Base-by-base conservation (phyloP, 2,797 vertebrate genomes). In the Chelonia mydas region DNA sequence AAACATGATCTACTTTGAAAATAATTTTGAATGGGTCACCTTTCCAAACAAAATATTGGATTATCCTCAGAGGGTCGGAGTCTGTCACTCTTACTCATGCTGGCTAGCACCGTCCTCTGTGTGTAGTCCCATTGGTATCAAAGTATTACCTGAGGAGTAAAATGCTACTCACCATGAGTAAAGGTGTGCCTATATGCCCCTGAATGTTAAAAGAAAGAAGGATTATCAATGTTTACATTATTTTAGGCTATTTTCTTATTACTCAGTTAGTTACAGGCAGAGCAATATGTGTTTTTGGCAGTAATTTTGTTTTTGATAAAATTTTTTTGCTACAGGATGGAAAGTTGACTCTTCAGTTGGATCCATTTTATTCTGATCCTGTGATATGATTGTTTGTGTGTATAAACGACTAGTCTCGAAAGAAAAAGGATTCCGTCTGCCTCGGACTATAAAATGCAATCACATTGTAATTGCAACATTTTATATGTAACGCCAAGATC, bases 111-210 rank as follows among this genome's bases (percentile, higher is more conserved):
- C 41, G 76, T 28, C 6, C 12, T 76, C 74, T 13, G 76, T 1
- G 84, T 37, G 74, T 81, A 81, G 3, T 0, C 11, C 11, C 0
- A 0, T 0, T 0, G 33, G 16, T 5, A 81, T 0, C 53, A 1
- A 0, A 23, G 74, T 0, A 49, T 74, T 1, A 12, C 28, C 80
- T 41, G 23, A 50, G 0, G 54, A 12, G 3, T 83, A 81, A 27
- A 87, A 25, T 79, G 19, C 49, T n/a, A 0, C n/a, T 37, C 81
- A 27, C 31, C 2, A 1, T 0, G 47, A n/a, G n/a, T 49, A 15
- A 1, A 55, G 4, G 74, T 11, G 5, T 2, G 80, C 53, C 3
- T 47, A 47, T 5, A 1, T 1, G 5, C 31, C 1, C 50, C 2
- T 68, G 4, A 5, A 0, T 1, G 0, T 0, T 54, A 16, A 23